Percentiles rank a stretch among this genome's conserved stretches.
Conservation (phyloP, 1,140 invertebrate species). For the Pteromalus puparum region DNA sequence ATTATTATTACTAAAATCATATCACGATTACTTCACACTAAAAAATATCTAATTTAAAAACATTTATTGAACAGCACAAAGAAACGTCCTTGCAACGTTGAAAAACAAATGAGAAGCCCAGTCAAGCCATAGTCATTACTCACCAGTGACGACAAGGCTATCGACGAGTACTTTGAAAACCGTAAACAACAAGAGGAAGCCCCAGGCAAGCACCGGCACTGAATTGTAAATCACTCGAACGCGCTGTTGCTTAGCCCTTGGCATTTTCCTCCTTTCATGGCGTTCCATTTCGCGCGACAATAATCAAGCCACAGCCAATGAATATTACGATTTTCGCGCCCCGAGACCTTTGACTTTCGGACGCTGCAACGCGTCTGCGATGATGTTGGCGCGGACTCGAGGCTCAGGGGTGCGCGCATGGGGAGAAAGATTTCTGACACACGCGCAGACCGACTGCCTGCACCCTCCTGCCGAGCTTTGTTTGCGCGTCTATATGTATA, state of each 20-base stretch:
- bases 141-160: background rate
- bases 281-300: background rate
- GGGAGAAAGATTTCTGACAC: background rate
- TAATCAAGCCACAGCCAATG: no score
- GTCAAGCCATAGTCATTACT: background rate
- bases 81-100: no score
- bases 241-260: background rate
- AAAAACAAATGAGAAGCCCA: no score
- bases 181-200: background rate
- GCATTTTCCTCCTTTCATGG: background rate
- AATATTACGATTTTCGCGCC: slow-evolving; percentile 1
- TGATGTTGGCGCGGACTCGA: background rate
- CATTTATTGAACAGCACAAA: no score
- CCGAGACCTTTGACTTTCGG: slow-evolving; percentile 6
- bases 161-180: background rate
- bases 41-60: no score
- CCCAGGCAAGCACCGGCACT: background rate
- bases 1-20: no score
- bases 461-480: background rate
- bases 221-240: background rate
- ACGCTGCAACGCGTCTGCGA: background rate
- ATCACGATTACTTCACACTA: no score
- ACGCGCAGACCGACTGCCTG: background rate
- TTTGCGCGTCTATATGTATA: background rate
- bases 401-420: background rate